Conservation (phyloP, 64 coral and sea anemone genomes). For the Montipora cactus region DNA sequence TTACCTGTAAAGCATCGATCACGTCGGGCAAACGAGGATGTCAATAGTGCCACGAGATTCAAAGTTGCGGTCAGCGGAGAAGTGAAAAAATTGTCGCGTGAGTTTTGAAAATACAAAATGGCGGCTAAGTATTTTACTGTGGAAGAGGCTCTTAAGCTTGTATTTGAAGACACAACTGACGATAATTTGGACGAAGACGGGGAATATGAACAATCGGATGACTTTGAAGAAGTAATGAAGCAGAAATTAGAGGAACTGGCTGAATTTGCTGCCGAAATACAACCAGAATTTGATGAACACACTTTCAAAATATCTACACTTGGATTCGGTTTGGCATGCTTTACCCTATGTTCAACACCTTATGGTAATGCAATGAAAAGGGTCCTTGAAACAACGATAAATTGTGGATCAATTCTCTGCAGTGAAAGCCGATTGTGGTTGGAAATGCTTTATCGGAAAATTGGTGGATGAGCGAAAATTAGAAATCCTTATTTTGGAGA, state of each 20-base stretch:
- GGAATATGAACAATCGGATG: conserved; percentile 8
- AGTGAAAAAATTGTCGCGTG: background rate
- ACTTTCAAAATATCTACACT: conserved; percentile 32
- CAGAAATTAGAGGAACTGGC: conserved; percentile 30
- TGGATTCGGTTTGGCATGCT: conserved; percentile 21
- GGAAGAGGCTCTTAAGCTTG: background rate
- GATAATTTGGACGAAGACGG: conserved; percentile 3
- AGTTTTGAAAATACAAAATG: background rate
- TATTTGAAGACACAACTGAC: background rate
- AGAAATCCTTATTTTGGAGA: conserved; percentile 34
- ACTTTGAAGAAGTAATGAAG: background rate
- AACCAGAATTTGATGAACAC: conserved; percentile 19
- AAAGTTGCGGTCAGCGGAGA: conserved; percentile 28
- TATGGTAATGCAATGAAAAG: conserved; percentile 23
- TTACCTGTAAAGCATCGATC: background rate
- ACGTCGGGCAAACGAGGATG: conserved; percentile 24
- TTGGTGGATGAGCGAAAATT: conserved; percentile 24
- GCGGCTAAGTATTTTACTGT: conserved; percentile 12
- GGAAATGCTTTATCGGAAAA: conserved; percentile 7
- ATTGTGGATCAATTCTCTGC: conserved; percentile 39
- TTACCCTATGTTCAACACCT: conserved; percentile 10
- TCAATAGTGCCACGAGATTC: conserved; percentile 23
- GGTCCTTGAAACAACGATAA: conserved; percentile 4
- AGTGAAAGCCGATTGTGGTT: conserved; percentile 47
- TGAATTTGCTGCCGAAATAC: conserved; percentile 29